Base-by-base conservation (phyloP, 1,140 invertebrate species). In the Ceratina australensis region DNA sequence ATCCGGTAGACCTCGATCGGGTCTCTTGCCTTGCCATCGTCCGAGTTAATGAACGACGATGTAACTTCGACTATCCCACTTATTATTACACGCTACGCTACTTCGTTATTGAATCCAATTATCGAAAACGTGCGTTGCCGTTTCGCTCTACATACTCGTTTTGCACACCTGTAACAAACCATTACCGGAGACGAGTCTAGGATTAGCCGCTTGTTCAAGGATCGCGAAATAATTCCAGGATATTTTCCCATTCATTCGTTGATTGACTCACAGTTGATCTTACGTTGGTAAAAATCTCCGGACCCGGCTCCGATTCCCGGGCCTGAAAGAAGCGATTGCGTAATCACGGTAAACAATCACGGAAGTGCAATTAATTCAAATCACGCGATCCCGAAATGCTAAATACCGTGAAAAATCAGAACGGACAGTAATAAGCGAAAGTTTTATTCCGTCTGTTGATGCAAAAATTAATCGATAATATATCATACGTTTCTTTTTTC, bases 341-440 rank as follows among this genome's bases (percentile, higher is more conserved):
- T 22, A n/a, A 24, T 10, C 42, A 4, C 10, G 7, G 42, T 50
- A 22, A 26, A 66, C 24, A 56, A 67, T 57, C 63, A 33, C 72
- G 72, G 64, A 65, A 74, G 64, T 67, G 47, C 28, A 65, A 74
- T 66, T 57, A 65, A 74, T 74, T 67, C 50, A 57, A 67, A 65
- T 74, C 65, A 56, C 63, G 72, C 33, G 22, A 26, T 74, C 57
- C 54, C 57, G 72, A 74, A 74, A 74, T 66, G 12, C 16, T 57
- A 28, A 65, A 67, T 65, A 42, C 50, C 22, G 49, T n/a, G n/a
- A n/a, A n/a, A n/a, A n/a, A n/a, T n/a, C n/a, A 47, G 63, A 65
- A 28, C 72, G 57, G 24, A 63, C 42, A 63, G 72, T 74, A 74
- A 74, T 74, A 67, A 74, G 72, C 72, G 72, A 74, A 74, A 74